Conservation (phyloP, 2,113 vertebrate species). For the Cephalophus harveyi region DNA sequence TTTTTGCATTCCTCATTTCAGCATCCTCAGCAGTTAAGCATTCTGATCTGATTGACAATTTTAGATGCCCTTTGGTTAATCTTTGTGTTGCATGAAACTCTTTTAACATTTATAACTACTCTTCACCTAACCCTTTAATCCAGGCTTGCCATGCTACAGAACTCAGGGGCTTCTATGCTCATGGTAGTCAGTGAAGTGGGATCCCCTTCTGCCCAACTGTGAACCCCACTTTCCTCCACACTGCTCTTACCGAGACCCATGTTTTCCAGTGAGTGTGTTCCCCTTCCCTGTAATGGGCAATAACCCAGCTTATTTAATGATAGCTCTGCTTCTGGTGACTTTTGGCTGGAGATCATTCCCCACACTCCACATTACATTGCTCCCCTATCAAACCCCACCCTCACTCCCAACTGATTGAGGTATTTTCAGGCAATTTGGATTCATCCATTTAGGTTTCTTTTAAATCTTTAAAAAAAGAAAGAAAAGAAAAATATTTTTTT, state of each 20-base stretch:
- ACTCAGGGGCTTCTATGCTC: background rate
- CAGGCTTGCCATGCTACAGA: background rate
- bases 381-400: background rate
- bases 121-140: background rate
- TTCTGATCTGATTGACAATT: background rate
- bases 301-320: background rate
- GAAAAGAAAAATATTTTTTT: background rate
- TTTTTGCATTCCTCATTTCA: background rate
- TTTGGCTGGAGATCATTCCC: background rate
- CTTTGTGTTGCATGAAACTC: background rate
- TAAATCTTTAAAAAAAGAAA: background rate
- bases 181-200: background rate
- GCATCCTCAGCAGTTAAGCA: background rate
- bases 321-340: background rate
- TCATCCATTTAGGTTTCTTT: background rate
- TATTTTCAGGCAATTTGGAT: background rate
- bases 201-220: fast-evolving
- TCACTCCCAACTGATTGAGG: fast-evolving
- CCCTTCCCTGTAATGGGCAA: background rate
- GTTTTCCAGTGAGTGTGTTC: fast-evolving
- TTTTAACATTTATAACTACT: background rate
- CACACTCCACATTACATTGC: background rate
- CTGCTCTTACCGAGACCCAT: fast-evolving
- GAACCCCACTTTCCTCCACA: background rate
- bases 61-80: background rate